phyloP scores from a whole-genome alignment of 2,113 vertebrate genomes.

The Podocnemis expansa region DNA sequence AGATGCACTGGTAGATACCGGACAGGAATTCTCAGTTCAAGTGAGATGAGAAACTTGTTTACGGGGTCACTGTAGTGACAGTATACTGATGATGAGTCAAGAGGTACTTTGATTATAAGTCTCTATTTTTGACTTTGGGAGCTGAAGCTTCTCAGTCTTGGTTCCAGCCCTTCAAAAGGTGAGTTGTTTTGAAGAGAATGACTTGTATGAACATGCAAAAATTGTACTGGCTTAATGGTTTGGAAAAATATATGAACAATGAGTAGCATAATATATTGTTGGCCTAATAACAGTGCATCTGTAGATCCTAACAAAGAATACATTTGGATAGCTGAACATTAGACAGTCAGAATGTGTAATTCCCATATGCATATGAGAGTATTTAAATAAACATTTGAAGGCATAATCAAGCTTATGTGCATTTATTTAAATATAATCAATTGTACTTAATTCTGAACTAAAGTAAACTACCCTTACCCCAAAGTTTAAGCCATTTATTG shows the following conservation, averaged over 20 bases:
- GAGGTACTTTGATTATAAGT: not conserved
- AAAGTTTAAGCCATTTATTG: accelerated
- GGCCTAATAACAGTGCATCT: not conserved
- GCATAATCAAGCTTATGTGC: not conserved
- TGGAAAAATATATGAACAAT: not conserved
- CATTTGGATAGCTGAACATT: not conserved
- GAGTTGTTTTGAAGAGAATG: conserved; percentile 19
- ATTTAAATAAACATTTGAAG: not conserved
- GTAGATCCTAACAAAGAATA: not conserved
- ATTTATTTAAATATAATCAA: not conserved
- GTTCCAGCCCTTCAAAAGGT: not conserved
- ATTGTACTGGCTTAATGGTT: not conserved
- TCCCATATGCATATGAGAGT: not conserved
- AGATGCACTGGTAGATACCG: not conserved
- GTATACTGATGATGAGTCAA: not conserved
- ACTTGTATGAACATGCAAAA: not conserved
- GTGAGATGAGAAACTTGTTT: not conserved
- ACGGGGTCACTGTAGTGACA: not conserved
- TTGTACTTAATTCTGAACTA: not conserved
- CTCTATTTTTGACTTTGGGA: not conserved
- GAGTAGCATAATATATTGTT: not conserved
- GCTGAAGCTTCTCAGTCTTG: conserved; percentile 1
- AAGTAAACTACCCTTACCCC: not conserved
- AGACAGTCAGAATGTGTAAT: not conserved
- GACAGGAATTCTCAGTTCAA: not conserved